Percentiles rank a stretch among this genome's conserved stretches.
These are phyloP conservation scores for Xerus rutilus DNA, from an alignment of 2,797 vertebrate species.

Conservation along the genomic window DNA sequence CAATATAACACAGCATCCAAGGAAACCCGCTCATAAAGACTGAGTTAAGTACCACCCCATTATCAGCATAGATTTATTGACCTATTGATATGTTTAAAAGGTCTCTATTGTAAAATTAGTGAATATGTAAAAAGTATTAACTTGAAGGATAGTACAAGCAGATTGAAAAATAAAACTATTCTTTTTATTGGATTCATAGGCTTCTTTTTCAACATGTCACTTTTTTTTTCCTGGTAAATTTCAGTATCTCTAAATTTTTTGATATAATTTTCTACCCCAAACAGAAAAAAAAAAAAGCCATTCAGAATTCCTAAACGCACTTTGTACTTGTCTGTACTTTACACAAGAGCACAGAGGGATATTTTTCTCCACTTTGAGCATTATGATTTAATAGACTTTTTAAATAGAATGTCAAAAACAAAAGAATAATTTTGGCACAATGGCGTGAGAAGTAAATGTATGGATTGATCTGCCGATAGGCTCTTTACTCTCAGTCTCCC, in stretches of 20 bases:
- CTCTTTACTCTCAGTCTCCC: slow-evolving; percentile 63
- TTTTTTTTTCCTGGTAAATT: slow-evolving; percentile 46
- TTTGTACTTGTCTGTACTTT: slow-evolving; percentile 59
- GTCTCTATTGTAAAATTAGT: slow-evolving; percentile 85
- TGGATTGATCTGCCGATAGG: slow-evolving; percentile 66
- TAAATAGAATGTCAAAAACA: slow-evolving; percentile 80
- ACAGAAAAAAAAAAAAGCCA: neutral
- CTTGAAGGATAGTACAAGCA: slow-evolving; percentile 83
- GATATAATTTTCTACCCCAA: neutral
- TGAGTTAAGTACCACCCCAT: slow-evolving; percentile 83
- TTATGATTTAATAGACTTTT: slow-evolving; percentile 77
- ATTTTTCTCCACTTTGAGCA: slow-evolving; percentile 69
- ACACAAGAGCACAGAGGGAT: slow-evolving; percentile 59
- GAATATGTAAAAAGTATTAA: slow-evolving; percentile 86
- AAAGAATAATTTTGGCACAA: slow-evolving; percentile 79
- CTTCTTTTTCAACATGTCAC: slow-evolving; percentile 9
- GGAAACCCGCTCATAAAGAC: slow-evolving; percentile 81
- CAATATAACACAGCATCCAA: slow-evolving; percentile 78
- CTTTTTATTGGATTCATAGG: slow-evolving; percentile 63
- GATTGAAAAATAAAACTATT: slow-evolving; percentile 52
- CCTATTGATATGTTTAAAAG: slow-evolving; percentile 84
- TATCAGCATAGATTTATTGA: slow-evolving; percentile 88
- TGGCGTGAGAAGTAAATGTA: slow-evolving; percentile 54
- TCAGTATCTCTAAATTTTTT: slow-evolving; percentile 52
- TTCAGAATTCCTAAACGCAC: neutral